Evolutionary conservation across 2,113 vertebrate genomes (phyloP), one percentile per base, ranked within the genome.

Genomic region (Periophthalmus modestus): DNA sequence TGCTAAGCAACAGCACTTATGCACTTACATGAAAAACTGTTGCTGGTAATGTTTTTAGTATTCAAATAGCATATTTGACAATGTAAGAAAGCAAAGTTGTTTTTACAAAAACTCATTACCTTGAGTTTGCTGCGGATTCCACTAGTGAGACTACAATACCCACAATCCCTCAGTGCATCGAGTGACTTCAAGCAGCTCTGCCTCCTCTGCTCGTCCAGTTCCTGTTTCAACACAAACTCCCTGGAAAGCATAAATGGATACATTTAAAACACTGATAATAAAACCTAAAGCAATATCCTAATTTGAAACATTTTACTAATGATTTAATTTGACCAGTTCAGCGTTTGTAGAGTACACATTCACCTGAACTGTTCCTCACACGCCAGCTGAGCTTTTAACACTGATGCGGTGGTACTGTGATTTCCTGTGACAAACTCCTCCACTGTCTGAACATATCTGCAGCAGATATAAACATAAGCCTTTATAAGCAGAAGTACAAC

Each of bases 351-450:
- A 34, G n/a, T 24, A 12, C 24, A 5, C 24, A 2, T 16, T 21
- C 61, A 98, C 97, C 95, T 90, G 89, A 98, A 92, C 85, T 94
- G 89, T 75, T 91, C 79, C 72, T 96, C 95, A 85, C 93, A 95
- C 77, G 94, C 94, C 77, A 97, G 89, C 57, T 93, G 95, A 76
- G 94, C 93, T 18, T 96, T 96, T 23, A 96, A 11, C 9, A 92
- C 94, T 0, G 92, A 79, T 34, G 61, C 82, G 58, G 89, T 86
- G 79, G 95, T 81, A 3, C 0, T 46, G n/a, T 92, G 91, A 59
- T 89, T 91, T 50, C 68, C 92, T 82, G 94, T 94, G 73, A 93
- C 84, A 75, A 95, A 95, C 0, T 93, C 92, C 63, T 93, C 93
- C 66, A 97, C 84, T 23, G 87, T 59, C 0, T 68, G 90, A 85